Conservation (phyloP, 2,888 invertebrate species). For the Brenthis hecate region DNA sequence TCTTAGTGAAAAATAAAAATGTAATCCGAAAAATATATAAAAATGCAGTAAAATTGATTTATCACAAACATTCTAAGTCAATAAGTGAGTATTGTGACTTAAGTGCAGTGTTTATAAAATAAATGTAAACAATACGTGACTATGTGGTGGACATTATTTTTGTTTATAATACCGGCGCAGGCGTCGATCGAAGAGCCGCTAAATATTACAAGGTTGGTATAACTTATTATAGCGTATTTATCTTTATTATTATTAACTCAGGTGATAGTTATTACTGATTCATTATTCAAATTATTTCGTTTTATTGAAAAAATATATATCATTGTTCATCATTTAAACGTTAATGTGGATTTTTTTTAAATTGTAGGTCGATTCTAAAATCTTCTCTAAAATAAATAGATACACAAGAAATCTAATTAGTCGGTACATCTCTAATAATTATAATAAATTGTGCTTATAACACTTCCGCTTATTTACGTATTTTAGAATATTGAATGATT, state of each 20-base stretch:
- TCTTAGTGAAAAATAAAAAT: slow-evolving; percentile 1
- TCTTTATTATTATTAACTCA: background rate
- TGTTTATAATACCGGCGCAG: slow-evolving; percentile 41
- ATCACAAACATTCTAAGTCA: background rate
- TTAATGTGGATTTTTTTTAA: too few species aligned
- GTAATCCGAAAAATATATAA: background rate
- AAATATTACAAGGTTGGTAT: slow-evolving; percentile 43
- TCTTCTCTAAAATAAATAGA: too few species aligned
- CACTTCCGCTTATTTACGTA: too few species aligned
- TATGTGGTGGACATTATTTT: slow-evolving; percentile 41
- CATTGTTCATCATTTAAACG: too few species aligned
- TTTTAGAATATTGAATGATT: too few species aligned
- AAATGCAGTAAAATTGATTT: too few species aligned
- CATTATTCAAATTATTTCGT: too few species aligned
- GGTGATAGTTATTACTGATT: background rate
- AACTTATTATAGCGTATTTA: background rate
- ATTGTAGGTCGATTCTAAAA: too few species aligned
- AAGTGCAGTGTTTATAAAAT: slow-evolving; percentile 12
- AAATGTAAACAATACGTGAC: slow-evolving; percentile 27
- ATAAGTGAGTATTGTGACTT: background rate
- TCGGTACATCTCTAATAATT: too few species aligned
- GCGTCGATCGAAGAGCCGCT: slow-evolving; percentile 35
- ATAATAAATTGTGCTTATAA: too few species aligned
- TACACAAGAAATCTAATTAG: too few species aligned
- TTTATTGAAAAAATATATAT: too few species aligned